Conservation (phyloP, 2,888 invertebrate genomes). For the Mactromeris polynyma region DNA sequence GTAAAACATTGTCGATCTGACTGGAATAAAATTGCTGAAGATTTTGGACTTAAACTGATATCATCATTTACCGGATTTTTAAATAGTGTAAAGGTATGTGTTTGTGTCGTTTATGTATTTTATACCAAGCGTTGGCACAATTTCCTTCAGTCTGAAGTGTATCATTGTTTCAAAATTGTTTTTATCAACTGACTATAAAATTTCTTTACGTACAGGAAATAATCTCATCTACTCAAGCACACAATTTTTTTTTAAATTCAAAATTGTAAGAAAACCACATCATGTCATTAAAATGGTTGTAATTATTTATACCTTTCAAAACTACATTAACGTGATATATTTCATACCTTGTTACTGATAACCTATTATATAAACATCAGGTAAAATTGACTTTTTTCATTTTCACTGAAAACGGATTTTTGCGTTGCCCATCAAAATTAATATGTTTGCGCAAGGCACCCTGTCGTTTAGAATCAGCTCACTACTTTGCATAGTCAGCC, state of each 20-base stretch:
- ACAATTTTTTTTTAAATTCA: neutral
- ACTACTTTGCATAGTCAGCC: neutral
- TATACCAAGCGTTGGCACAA: neutral
- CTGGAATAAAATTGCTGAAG: neutral
- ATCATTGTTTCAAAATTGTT: neutral
- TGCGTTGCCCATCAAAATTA: conserved; percentile 1
- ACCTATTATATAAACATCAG: neutral
- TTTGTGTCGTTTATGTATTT: neutral
- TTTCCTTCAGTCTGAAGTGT: neutral
- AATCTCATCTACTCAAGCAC: neutral
- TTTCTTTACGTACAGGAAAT: conserved; percentile 1
- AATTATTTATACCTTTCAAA: conserved; percentile 8
- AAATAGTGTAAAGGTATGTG: neutral
- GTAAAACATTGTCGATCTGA: neutral
- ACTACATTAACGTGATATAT: neutral
- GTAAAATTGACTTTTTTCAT: conserved; percentile 8
- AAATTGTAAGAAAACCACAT: neutral
- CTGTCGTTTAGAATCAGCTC: neutral
- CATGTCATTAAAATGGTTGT: neutral
- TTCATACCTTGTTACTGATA: neutral
- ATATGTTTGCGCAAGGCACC: neutral
- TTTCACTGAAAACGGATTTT: neutral
- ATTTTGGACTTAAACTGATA: neutral
- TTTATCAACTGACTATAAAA: neutral
- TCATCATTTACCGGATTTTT: neutral